Evolutionary conservation across 1,140 invertebrate species (phyloP).

Genomic region (Pentalonia nigronervosa): DNA sequence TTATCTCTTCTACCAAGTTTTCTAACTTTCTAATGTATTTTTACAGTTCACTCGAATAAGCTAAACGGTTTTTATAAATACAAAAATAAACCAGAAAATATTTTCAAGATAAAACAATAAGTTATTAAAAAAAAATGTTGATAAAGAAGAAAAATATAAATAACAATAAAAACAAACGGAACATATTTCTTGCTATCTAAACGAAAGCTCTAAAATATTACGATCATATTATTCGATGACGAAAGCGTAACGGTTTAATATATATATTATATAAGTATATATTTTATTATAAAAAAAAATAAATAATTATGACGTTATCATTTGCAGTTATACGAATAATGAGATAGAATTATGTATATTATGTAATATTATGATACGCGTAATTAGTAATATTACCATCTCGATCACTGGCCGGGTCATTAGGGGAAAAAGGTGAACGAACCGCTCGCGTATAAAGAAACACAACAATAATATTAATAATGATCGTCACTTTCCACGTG

Average conservation of each 20-base stretch:
- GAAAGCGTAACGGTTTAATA: background rate
- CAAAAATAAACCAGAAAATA: background rate
- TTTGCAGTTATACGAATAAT: background rate
- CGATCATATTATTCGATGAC: background rate
- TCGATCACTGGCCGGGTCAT: background rate
- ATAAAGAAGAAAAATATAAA: conserved; percentile 20
- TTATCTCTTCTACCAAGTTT: background rate
- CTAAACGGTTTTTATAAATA: background rate
- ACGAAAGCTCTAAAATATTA: conserved; percentile 6
- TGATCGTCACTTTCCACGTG: background rate
- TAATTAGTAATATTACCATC: conserved; percentile 18
- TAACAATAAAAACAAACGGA: background rate
- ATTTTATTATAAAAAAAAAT: too few species aligned
- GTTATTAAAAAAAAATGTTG: background rate
- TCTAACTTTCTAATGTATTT: background rate
- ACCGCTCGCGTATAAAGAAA: background rate
- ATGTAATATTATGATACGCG: background rate
- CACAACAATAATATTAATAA: background rate
- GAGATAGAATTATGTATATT: background rate
- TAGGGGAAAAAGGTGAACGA: background rate
- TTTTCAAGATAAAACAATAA: conserved; percentile 20
- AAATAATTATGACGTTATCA: conserved; percentile 3
- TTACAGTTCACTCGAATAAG: background rate
- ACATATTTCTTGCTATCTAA: background rate
- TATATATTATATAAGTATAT: background rate